These are phyloP conservation scores for Tauraco hartlaubi DNA, from an alignment of 2,797 vertebrate species.

Conservation along the genomic window DNA sequence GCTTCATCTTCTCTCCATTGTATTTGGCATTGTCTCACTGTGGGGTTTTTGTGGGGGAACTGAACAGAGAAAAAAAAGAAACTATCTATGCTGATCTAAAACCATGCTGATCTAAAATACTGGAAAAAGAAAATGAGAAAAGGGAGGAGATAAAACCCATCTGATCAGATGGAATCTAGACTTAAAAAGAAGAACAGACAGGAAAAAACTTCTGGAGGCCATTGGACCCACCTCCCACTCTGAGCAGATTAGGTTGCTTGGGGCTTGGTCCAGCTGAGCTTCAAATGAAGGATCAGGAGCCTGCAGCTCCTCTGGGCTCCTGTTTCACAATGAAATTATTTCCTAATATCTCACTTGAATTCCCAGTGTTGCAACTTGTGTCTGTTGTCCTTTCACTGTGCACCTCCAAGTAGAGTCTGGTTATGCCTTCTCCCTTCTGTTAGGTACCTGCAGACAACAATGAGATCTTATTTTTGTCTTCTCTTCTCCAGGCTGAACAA, in stretches of 20 bases:
- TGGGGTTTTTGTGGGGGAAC: neutral
- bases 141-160: neutral
- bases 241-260: neutral
- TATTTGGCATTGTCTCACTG: neutral
- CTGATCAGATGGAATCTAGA: neutral
- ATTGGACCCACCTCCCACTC: neutral
- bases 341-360: neutral
- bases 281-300: neutral
- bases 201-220: neutral
- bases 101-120: neutral
- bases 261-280: neutral
- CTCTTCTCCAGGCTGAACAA: neutral
- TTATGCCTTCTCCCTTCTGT: neutral
- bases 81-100: neutral
- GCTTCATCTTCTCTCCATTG: neutral
- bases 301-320: neutral
- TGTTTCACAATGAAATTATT: neutral
- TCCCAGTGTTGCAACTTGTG: neutral
- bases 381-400: neutral
- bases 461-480: neutral
- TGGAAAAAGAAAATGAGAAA: neutral
- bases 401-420: neutral
- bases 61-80: neutral
- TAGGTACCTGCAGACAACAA: neutral
- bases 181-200: neutral